Evolutionary conservation across 2,888 invertebrate genomes (phyloP), one percentile per base, ranked within the genome.

Genomic region (Helobdella robusta): DNA sequence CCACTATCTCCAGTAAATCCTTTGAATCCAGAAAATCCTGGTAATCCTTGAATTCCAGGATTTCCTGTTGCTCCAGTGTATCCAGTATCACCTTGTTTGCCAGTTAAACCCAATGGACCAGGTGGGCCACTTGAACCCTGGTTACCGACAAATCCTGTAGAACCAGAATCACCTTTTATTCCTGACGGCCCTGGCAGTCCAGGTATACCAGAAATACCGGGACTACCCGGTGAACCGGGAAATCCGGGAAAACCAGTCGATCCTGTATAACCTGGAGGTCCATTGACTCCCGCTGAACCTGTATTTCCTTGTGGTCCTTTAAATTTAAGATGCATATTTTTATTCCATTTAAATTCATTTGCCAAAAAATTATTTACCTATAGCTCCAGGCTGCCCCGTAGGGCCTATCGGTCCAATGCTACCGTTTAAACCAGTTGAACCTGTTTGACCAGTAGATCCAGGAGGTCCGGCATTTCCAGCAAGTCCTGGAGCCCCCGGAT

Each of bases 1-100:
- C 68, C 68, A 52, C 46, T 66, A 2, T 50, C 56, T 18, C 69
- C 69, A 52, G 52, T 23, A 2, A 32, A 23, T 52, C 69, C 69
- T 23, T 28, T 54, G 11, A n/a, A 20, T 3, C 69, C 69, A 15
- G 66, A 28, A 18, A 20, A n/a, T 60, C 69, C 69, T 52, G 15
- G 36, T n/a, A 15, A 32, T 35, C 69, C 69, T 44, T 44, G 36
- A 18, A 40, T 23, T 8, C 69, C 69, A 23, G 50, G 59, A 20
- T 46, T 40, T 40, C 68, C 68, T 56, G 44, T 8, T 15, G 11
- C 44, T 46, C 62, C 61, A 48, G 28, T 40, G 23, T 25, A 30
- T 48, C 61, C 61, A 28, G 20, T 2, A 46, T 11, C 2, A 2
- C 61, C 61, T 30, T 18, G 46, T 8, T 3, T 32, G 46, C 61